Percentiles rank a stretch among this genome's conserved stretches.
phyloP scores from a whole-genome alignment of 2,113 vertebrate genomes.

The Oreamnos americanus region DNA sequence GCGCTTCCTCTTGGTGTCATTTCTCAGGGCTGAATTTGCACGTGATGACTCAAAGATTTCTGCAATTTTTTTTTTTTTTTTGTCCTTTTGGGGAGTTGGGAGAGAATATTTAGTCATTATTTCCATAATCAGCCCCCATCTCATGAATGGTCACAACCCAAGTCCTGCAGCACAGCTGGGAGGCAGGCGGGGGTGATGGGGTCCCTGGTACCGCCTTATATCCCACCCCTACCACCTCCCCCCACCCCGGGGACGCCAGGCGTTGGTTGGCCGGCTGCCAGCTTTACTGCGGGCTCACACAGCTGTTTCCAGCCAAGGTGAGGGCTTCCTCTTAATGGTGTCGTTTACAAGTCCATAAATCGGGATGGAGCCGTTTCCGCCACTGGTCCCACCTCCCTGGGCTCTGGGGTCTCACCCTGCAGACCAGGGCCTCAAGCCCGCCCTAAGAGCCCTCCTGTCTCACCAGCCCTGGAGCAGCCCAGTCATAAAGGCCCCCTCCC shows the following conservation, averaged over 20 bases:
- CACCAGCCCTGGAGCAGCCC: slow-evolving; percentile 83
- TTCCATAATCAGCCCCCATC: neutral
- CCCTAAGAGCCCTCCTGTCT: slow-evolving; percentile 93
- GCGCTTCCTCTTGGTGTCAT: neutral
- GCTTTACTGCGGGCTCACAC: neutral
- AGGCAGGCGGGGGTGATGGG: neutral
- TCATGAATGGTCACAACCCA: neutral
- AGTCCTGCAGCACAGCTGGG: neutral
- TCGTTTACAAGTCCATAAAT: slow-evolving; percentile 81
- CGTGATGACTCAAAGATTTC: neutral
- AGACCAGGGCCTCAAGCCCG: slow-evolving; percentile 88
- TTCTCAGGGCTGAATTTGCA: neutral
- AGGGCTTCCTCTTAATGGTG: slow-evolving; percentile 76
- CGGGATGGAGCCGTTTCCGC: slow-evolving; percentile 71
- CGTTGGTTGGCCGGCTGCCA: neutral
- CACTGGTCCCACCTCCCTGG: slow-evolving; percentile 69
- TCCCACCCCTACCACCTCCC: neutral
- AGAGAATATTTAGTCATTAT: neutral
- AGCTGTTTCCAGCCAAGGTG: slow-evolving; percentile 54
- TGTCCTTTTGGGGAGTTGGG: neutral
- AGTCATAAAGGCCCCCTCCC: slow-evolving; percentile 89
- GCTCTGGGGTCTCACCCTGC: slow-evolving; percentile 74
- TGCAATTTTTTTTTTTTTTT: neutral
- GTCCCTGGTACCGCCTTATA: neutral
- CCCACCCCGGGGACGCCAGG: neutral